phyloP scores from a whole-genome alignment of 2,888 invertebrate genomes.

The Ceriagrion tenellum region DNA sequence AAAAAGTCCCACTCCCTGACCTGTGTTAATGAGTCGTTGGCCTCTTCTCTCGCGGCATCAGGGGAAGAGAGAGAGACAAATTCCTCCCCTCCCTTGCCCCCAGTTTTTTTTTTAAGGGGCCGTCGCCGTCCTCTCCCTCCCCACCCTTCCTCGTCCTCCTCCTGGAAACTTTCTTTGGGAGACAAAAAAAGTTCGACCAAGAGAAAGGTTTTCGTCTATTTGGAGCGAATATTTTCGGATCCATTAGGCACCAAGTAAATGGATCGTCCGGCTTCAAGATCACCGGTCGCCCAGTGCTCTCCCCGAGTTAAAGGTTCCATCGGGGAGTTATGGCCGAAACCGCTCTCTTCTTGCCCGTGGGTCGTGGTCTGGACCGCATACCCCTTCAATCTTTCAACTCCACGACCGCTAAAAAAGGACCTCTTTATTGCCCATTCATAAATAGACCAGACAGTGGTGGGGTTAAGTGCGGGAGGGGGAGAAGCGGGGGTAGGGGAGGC shows the following conservation, averaged over 20 bases:
- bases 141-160: neutral
- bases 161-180: neutral
- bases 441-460: slow-evolving; percentile 31
- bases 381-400: neutral
- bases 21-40: slow-evolving; percentile 18
- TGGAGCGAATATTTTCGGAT: slow-evolving; percentile 10
- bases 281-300: neutral
- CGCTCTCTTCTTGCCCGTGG: neutral
- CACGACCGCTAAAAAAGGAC: neutral
- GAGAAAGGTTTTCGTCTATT: neutral
- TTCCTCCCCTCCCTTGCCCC: neutral
- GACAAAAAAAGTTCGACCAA: neutral
- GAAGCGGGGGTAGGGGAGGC: neutral
- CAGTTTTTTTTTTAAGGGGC: neutral
- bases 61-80: too few relatives aligned
- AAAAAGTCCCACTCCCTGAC: neutral
- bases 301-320: neutral
- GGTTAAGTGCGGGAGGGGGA: neutral
- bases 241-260: neutral
- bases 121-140: neutral
- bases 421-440: slow-evolving; percentile 31
- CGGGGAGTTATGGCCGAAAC: neutral
- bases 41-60: neutral
- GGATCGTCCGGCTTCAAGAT: neutral
- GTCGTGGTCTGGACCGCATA: neutral